Evolutionary conservation across 2,888 invertebrate genomes (phyloP).

Genomic region (Lottia gigantea): DNA sequence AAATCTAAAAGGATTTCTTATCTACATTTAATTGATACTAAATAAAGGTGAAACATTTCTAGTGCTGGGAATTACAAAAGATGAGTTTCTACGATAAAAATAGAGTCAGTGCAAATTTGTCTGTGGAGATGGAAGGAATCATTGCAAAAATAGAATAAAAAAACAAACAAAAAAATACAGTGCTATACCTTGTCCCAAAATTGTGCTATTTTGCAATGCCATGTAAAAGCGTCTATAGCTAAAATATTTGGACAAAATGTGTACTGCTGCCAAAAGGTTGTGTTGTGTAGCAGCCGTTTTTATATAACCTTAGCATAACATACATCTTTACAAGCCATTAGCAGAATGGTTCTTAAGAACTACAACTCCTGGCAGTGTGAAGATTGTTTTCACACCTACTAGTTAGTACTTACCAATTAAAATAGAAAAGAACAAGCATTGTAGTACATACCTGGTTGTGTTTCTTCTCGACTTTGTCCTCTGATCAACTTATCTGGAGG

Average conservation of each 20-base stretch:
- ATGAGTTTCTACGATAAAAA: constrained; percentile 6
- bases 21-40: neutral
- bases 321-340: no score
- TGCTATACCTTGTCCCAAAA: constrained; percentile 1
- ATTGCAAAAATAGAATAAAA: neutral
- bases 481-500: constrained; percentile 97
- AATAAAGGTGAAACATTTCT: neutral
- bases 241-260: no score
- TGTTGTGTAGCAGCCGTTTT: no score
- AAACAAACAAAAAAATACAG: neutral
- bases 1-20: constrained; percentile 4
- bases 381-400: no score
- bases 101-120: constrained; percentile 1
- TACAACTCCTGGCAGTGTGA: no score
- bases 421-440: neutral
- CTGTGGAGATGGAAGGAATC: constrained; percentile 3
- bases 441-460: constrained; percentile 28
- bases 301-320: no score
- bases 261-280: no score
- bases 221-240: neutral
- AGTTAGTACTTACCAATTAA: no score
- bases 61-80: constrained; percentile 11
- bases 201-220: constrained; percentile 1
- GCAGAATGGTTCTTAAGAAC: no score
- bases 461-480: constrained; percentile 66